Conservation (phyloP, 1,140 invertebrate species). For the Campoletis sonorensis region DNA sequence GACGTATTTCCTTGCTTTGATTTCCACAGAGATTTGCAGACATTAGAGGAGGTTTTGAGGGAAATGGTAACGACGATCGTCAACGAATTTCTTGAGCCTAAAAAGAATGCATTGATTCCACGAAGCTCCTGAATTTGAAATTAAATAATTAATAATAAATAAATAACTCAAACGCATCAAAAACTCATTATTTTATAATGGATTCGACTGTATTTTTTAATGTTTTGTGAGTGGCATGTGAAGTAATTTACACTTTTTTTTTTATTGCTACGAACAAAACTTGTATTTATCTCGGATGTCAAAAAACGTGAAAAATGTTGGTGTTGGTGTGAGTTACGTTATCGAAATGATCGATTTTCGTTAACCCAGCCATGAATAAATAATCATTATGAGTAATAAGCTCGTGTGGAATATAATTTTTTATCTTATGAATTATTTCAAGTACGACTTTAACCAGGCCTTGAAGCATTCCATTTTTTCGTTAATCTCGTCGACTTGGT, state of each 20-base stretch:
- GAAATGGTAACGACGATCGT: slow-evolving; percentile 88
- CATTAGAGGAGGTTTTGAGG: slow-evolving; percentile 80
- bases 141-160: too few species aligned
- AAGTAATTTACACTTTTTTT: too few species aligned
- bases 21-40: slow-evolving; percentile 81
- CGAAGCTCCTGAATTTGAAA: slow-evolving; percentile 59
- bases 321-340: background rate
- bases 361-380: slow-evolving; percentile 44
- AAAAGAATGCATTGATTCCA: slow-evolving; percentile 82
- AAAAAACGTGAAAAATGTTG: background rate
- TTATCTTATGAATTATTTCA: background rate
- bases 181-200: background rate
- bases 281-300: too few species aligned
- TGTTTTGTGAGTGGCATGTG: background rate
- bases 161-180: slow-evolving; percentile 4
- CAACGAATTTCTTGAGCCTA: slow-evolving; percentile 88
- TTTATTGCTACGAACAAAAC: too few species aligned
- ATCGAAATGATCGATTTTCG: slow-evolving; percentile 21
- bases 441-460: background rate
- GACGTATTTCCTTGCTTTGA: background rate
- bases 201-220: background rate
- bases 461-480: slow-evolving; percentile 20
- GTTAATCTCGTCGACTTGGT: background rate
- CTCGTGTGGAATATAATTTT: background rate
- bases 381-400: background rate